phyloP scores from a whole-genome alignment of 1,140 invertebrate genomes.

The Daktulosphaira vitifoliae region DNA sequence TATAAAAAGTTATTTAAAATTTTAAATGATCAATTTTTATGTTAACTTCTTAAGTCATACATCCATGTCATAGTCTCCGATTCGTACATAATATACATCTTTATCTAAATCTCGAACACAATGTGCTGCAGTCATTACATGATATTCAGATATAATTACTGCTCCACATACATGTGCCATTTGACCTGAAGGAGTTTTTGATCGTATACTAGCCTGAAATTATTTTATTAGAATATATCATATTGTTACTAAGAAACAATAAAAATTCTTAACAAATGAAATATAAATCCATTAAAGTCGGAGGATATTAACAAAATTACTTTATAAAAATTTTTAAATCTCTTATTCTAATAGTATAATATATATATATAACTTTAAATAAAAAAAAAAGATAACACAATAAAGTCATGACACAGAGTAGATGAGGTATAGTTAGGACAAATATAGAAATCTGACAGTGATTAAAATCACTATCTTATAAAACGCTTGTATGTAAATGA shows the following conservation, averaged over 20 bases:
- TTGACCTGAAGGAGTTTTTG: slow-evolving; percentile 43
- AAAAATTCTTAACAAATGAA: too few relatives aligned
- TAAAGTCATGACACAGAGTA: too few relatives aligned
- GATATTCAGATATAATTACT: slow-evolving; percentile 57
- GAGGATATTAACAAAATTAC: too few relatives aligned
- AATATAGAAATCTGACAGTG: too few relatives aligned
- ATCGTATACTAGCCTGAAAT: slow-evolving; percentile 56
- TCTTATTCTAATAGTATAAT: too few relatives aligned
- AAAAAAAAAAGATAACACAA: too few relatives aligned
- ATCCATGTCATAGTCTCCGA: slow-evolving; percentile 63
- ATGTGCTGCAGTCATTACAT: slow-evolving; percentile 70
- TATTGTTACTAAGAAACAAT: slow-evolving; percentile 4
- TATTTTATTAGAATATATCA: not conserved
- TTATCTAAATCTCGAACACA: slow-evolving; percentile 62
- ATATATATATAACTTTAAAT: too few relatives aligned
- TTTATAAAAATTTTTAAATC: too few relatives aligned
- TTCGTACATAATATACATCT: slow-evolving; percentile 55
- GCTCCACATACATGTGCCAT: slow-evolving; percentile 67
- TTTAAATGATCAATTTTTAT: not conserved
- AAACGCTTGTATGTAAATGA: too few relatives aligned
- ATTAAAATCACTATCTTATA: too few relatives aligned
- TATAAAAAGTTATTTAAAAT: slow-evolving; percentile 36
- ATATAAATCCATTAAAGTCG: too few relatives aligned
- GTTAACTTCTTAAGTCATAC: slow-evolving; percentile 41
- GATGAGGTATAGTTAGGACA: too few relatives aligned